Conservation (phyloP, 2,888 invertebrate genomes). For the Agrilus cyanescens region DNA sequence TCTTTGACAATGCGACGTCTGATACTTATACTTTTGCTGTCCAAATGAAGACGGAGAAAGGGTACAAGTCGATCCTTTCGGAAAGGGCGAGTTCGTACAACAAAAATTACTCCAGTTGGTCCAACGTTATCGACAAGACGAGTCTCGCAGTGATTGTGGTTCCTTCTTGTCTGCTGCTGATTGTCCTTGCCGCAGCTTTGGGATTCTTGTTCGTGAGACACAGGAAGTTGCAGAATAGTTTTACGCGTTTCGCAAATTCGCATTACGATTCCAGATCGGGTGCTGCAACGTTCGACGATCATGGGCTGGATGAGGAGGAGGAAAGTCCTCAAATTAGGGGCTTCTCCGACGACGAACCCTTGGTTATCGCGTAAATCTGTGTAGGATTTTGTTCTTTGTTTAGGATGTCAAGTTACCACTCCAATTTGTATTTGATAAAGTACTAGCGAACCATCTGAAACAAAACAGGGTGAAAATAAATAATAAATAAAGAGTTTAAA, state of each 20-base stretch:
- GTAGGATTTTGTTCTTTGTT: slow-evolving; percentile 3
- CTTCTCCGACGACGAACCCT: slow-evolving; percentile 87
- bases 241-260: slow-evolving; percentile 69
- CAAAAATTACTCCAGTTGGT: slow-evolving; percentile 10
- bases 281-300: slow-evolving; percentile 71
- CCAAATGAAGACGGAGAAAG: slow-evolving; percentile 45
- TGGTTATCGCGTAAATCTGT: slow-evolving; percentile 67
- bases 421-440: slow-evolving; percentile 7
- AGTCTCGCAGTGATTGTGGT: slow-evolving; percentile 32
- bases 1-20: slow-evolving; percentile 40
- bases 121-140: slow-evolving; percentile 10
- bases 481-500: no score
- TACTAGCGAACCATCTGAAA: not conserved
- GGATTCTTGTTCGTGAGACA: slow-evolving; percentile 52
- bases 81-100: slow-evolving; percentile 38
- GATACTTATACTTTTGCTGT: slow-evolving; percentile 53
- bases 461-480: no score
- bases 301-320: slow-evolving; percentile 57
- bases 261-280: slow-evolving; percentile 80
- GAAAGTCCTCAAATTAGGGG: slow-evolving; percentile 82
- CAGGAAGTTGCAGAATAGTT: slow-evolving; percentile 61
- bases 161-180: slow-evolving; percentile 42
- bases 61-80: slow-evolving; percentile 50
- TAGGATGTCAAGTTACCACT: slow-evolving; percentile 5
- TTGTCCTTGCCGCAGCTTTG: slow-evolving; percentile 46